phyloP scores from a whole-genome alignment of 2,113 vertebrate genomes.

The Ophiodon elongatus region DNA sequence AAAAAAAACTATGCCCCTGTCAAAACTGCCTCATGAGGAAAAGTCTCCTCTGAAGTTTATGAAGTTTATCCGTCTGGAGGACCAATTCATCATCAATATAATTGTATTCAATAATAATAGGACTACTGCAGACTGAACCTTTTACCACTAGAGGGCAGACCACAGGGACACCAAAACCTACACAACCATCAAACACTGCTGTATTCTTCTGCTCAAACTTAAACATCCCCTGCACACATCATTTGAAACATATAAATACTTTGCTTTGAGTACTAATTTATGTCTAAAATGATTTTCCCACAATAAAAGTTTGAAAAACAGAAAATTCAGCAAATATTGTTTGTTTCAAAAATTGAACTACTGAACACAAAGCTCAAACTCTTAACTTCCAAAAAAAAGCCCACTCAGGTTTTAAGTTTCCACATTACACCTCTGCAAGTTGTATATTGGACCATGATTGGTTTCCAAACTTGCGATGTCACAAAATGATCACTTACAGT shows the following conservation, averaged over 20 bases:
- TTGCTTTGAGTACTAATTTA: neutral
- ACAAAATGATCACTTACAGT: neutral
- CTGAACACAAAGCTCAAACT: neutral
- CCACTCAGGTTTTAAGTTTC: neutral
- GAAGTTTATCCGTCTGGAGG: neutral
- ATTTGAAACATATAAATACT: neutral
- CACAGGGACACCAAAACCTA: neutral
- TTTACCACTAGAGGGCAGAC: slow-evolving; percentile 24
- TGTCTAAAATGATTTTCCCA: neutral
- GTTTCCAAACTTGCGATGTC: neutral
- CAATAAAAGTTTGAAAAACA: neutral
- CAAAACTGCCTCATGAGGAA: neutral
- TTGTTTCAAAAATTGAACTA: neutral
- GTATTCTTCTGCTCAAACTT: neutral
- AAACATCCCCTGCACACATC: neutral
- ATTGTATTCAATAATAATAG: neutral
- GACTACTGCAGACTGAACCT: neutral
- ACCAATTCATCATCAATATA: neutral
- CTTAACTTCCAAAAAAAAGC: neutral
- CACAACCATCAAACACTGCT: neutral
- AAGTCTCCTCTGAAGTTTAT: neutral
- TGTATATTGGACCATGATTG: neutral
- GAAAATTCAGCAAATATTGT: too few relatives aligned
- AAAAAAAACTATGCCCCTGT: neutral
- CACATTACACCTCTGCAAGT: neutral